These are phyloP conservation scores for Stegastes partitus DNA, from an alignment of 2,113 vertebrate genomes.

Conservation along the genomic window DNA sequence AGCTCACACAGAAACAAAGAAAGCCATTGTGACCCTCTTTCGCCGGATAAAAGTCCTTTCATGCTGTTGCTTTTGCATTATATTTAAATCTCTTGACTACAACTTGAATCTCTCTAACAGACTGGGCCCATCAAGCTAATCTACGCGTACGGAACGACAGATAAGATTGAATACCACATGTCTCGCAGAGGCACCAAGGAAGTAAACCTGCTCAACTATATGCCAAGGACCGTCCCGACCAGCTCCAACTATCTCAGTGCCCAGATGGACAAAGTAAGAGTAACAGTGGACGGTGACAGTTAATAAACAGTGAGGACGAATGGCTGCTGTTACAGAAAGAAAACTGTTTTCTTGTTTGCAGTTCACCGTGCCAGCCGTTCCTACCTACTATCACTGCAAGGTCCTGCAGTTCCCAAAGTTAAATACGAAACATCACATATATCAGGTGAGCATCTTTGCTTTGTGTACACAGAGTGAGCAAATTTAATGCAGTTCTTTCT, in stretches of 20 bases:
- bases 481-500: too few species aligned
- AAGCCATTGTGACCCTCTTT: too few species aligned
- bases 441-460: constrained; percentile 78
- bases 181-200: constrained; percentile 71
- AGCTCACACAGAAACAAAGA: not conserved
- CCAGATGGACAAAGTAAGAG: constrained; percentile 73
- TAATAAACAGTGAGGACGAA: not conserved
- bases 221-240: constrained; percentile 8
- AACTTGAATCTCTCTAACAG: constrained; percentile 42
- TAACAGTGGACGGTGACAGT: not conserved
- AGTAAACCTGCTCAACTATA: constrained; percentile 78
- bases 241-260: constrained; percentile 52
- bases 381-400: constrained; percentile 69
- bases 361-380: too few species aligned
- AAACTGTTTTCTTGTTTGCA: too few species aligned
- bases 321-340: too few species aligned
- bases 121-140: constrained; percentile 73
- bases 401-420: constrained; percentile 81
- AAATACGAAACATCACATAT: constrained; percentile 84
- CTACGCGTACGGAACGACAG: constrained; percentile 78
- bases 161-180: constrained; percentile 68
- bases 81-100: not conserved
- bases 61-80: not conserved
- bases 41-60: not conserved
- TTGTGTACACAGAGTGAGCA: not conserved